These are phyloP conservation scores for Ecliptopera silaceata DNA, from an alignment of 2,888 invertebrate genomes.

Conservation along the genomic window DNA sequence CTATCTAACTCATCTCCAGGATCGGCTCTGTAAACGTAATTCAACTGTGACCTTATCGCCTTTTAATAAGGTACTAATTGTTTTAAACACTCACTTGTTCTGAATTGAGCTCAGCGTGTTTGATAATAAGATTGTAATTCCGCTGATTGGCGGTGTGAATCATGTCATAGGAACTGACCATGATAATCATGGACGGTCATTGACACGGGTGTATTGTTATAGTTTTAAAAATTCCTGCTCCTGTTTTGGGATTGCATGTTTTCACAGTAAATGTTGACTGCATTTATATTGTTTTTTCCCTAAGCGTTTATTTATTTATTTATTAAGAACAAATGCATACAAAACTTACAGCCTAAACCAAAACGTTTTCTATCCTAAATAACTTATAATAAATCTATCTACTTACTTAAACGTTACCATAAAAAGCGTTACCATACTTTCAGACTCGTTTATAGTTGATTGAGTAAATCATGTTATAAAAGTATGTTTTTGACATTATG, in stretches of 20 bases:
- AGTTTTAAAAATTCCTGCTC: slow-evolving; percentile 1
- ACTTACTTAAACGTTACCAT: too few relatives aligned
- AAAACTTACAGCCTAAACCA: too few relatives aligned
- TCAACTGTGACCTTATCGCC: slow-evolving; percentile 31
- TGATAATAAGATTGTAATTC: slow-evolving; percentile 10
- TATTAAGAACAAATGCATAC: too few relatives aligned
- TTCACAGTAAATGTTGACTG: not conserved
- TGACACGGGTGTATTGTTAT: slow-evolving; percentile 20
- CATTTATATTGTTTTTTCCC: slow-evolving; percentile 3
- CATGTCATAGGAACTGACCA: slow-evolving; percentile 18
- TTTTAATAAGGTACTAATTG: slow-evolving; percentile 28
- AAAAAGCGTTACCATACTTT: too few relatives aligned
- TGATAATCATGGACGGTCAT: slow-evolving; percentile 24
- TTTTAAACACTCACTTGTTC: slow-evolving; percentile 1
- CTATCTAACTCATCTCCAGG: too few relatives aligned
- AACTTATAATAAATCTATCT: too few relatives aligned
- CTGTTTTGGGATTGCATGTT: slow-evolving; percentile 6
- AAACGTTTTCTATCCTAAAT: too few relatives aligned
- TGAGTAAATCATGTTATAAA: too few relatives aligned
- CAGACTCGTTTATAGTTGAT: too few relatives aligned
- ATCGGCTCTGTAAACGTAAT: too few relatives aligned
- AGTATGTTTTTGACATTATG: too few relatives aligned
- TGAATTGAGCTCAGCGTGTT: slow-evolving; percentile 5
- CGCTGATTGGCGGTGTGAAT: slow-evolving; percentile 9
- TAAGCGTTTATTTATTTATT: too few relatives aligned